These are phyloP conservation scores for Scolopax bukidnonensis DNA, from an alignment of 2,797 vertebrate species.

Conservation along the genomic window DNA sequence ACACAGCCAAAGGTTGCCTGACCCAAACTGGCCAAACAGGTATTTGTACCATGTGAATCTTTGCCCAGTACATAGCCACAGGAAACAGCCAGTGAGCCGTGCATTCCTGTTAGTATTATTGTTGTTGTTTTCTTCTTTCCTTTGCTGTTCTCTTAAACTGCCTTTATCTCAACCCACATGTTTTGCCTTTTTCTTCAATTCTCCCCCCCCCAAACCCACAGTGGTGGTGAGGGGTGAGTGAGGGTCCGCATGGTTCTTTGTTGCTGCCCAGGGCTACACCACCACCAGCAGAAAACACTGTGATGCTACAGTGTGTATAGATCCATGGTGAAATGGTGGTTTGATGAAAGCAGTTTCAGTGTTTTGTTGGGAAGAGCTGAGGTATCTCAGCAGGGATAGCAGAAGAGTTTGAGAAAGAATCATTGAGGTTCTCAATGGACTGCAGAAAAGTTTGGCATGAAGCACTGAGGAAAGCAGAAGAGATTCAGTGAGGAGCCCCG, in stretches of 20 bases:
- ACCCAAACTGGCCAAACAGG: neutral
- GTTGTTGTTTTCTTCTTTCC: neutral
- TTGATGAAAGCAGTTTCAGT: neutral
- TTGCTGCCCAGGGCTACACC: neutral
- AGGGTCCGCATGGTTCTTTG: neutral
- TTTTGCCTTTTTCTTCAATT: neutral
- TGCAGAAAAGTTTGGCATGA: neutral
- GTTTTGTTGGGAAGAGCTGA: neutral
- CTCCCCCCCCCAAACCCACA: neutral
- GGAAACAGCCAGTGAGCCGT: neutral
- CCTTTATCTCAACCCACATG: neutral
- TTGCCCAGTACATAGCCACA: neutral
- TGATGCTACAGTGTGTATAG: neutral
- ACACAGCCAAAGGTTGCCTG: neutral
- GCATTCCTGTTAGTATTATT: neutral
- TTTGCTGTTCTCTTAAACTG: neutral
- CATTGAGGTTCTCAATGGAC: neutral
- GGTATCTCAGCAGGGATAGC: neutral
- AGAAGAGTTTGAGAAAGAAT: neutral
- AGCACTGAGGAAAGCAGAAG: neutral
- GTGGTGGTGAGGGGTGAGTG: neutral
- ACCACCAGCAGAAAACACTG: neutral
- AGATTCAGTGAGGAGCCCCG: neutral
- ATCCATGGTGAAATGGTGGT: neutral
- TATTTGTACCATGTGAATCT: neutral